Evolutionary conservation across 2,888 invertebrate genomes (phyloP), one percentile per base, ranked within the genome.

Genomic region (Tethea ocularis): DNA sequence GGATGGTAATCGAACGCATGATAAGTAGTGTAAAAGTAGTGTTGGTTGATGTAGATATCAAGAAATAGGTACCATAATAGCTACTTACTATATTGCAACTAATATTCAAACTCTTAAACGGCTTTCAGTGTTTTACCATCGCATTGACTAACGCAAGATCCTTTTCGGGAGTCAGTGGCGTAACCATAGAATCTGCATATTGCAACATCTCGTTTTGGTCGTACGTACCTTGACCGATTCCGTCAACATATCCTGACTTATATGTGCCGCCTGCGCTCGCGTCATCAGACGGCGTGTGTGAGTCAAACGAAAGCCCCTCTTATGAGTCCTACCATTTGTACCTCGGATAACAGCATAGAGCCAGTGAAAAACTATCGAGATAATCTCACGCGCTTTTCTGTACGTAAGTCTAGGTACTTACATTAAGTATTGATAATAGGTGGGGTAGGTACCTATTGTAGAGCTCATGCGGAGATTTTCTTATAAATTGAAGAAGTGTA

Each of bases 151-250:
- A 56, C 55, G 41, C 46, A 53, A 46, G 61, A 51, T 63, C 66
- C 54, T 54, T 63, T 51, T 11, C 22, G 55, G 62, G 57, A 62
- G 67, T 66, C 63, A 68, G 59, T 64, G 61, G 61, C 61, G 60
- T 59, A 61, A 61, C 59, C 62, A 64, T 61, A 58, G 57, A 64
- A 67, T 73, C 46, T 46, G 46, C 46, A 67, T 69, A 61, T 71
- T 65, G 68, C 61, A 57, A 60, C 60, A 65, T 66, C 63, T 74
- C 55, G 62, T 63, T 55, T 51, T 61, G 59, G 64, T 65, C 60
- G 65, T 64, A 69, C 63, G 69, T 75, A 79, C 89, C 89, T 91
- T 91, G 91, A 89, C 91, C 89, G 86, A 87, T 81, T 83, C 85
- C 71, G 69, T 74, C 20, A 20, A 10, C 46, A 76, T 74, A 83